Base-by-base conservation (phyloP, 1,140 invertebrate species). In the Cydia splendana region DNA sequence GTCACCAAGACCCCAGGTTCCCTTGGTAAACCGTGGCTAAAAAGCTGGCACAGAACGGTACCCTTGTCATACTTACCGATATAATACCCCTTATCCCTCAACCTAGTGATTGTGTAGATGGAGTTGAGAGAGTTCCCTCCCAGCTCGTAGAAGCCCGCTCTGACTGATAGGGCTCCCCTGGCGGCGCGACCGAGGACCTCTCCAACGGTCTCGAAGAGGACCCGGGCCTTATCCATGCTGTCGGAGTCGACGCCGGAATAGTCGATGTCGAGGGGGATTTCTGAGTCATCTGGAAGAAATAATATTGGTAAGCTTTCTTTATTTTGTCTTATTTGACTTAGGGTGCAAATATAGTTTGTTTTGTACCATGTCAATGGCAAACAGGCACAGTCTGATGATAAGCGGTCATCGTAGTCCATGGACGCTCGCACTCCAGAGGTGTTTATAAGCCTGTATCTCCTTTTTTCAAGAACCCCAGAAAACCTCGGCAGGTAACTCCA, bases 111-210 rank as follows among this genome's bases (percentile, higher is more conserved):
- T 0, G 96, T 97, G 76, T 95, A 96, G 51, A 98, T 95, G 0
- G 97, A 97, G 86, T 98, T 98, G 1, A 98, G 93, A 0, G 97
- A 98, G 85, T 98, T 97, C 20, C 97, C 97, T 13, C 97, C 97
- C 38, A 98, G 93, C 77, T 97, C 95, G 85, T 97, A 98, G 88
- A 98, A 98, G 81, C 97, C 97, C 0, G 95, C 94, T 12, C 94
- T 90, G 0, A 95, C 78, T 1, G 94, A 94, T 0, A 97, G 85
- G 1, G 93, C 91, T 0, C 94, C 91, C 34, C 96, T 91, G 0
- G 94, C 93, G 1, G 95, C 94, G 24, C 94, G 90, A 9, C 95
- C 95, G 34, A 97, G 94, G 0, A 97, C 95, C 0, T 95, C 93
- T 1, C 95, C 95, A 0, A 97, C 94, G 0, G 96, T 97, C 79